Conservation (phyloP, 2,888 invertebrate species). For the Altica lythri region DNA sequence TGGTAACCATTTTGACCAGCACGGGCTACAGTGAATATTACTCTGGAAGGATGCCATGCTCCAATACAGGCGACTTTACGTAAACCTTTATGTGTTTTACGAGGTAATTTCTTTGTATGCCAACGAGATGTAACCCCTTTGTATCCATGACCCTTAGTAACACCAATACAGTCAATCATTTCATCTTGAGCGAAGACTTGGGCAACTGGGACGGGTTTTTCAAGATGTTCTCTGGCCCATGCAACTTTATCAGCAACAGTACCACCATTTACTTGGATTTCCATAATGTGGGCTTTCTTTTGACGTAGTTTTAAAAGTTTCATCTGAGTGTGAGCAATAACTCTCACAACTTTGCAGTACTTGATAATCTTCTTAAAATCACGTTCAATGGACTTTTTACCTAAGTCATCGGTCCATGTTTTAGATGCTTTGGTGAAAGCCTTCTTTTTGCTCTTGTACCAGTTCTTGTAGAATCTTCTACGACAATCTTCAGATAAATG, state of each 20-base stretch:
- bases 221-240: slow-evolving; percentile 95
- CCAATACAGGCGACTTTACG: slow-evolving; percentile 99
- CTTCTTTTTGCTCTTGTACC: slow-evolving; percentile 99
- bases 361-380: slow-evolving; percentile 97
- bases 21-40: slow-evolving; percentile 98
- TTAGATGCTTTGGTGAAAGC: slow-evolving; percentile 98
- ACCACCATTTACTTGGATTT: slow-evolving; percentile 98
- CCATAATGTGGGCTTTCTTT: slow-evolving; percentile 99
- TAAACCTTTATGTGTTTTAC: slow-evolving; percentile 99
- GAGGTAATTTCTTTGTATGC: slow-evolving; percentile 99
- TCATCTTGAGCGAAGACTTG: slow-evolving; percentile 96
- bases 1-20: slow-evolving; percentile 99
- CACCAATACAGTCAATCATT: slow-evolving; percentile 98
- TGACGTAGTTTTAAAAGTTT: slow-evolving; percentile 96
- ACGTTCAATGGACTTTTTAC: slow-evolving; percentile 94
- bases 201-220: slow-evolving; percentile 89
- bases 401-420: slow-evolving; percentile 98
- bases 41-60: slow-evolving; percentile 99
- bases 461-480: slow-evolving; percentile 99
- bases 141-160: slow-evolving; percentile 99
- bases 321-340: slow-evolving; percentile 99
- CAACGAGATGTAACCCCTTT: slow-evolving; percentile 99
- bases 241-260: slow-evolving; percentile 94
- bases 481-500: slow-evolving; percentile 98
- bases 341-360: slow-evolving; percentile 95